Base-by-base conservation (phyloP, 2,797 vertebrate genomes). In the Oreochromis grahami region DNA sequence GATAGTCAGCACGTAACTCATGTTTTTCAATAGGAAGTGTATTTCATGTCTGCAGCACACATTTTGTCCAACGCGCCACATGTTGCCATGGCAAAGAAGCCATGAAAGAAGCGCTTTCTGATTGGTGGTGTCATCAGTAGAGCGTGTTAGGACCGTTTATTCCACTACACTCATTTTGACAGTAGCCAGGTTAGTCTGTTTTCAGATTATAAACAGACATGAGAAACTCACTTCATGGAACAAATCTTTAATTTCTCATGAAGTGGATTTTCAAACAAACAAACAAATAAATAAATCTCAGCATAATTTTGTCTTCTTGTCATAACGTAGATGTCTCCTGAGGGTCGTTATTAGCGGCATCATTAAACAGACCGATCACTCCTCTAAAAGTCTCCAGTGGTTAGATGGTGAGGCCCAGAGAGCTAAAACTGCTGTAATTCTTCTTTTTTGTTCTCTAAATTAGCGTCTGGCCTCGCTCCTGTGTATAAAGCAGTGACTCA, bases 41-140 rank as follows among this genome's bases (percentile, higher is more conserved):
- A 45, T 70, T 26, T 70, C 0, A 45, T 0, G 38, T 43, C 38
- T 70, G 38, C 38, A 15, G 38, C 12, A 10, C 2, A 1, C 65
- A 26, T 70, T 45, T 17, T 26, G 21, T 43, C 38, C 21, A 17
- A 11, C 0, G 1, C 2, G 0, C 13, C n/a, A 0, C 60, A 41
- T 13, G 60, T 14, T 38, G 60, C 38, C 65, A 26, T 63, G 32
- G 58, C 58, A 63, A 36, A 36, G 58, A 63, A 63, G 32, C 17
- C 32, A 36, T 2, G 58, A 63, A 36, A 1, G 58, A 63, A 36
- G 17, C 17, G 2, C 17, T 36, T 63, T 63, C 58, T 38, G 60
- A 65, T 65, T 41, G 36, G 60, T 65, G 13, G 38, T 43, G 63
- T 68, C 63, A 6, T 43, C 38, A 43, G n/a, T 24, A 24, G 36